Evolutionary conservation across 2,113 vertebrate genomes (phyloP), one percentile per base, ranked within the genome.

Genomic region (Alexandromys fortis): DNA sequence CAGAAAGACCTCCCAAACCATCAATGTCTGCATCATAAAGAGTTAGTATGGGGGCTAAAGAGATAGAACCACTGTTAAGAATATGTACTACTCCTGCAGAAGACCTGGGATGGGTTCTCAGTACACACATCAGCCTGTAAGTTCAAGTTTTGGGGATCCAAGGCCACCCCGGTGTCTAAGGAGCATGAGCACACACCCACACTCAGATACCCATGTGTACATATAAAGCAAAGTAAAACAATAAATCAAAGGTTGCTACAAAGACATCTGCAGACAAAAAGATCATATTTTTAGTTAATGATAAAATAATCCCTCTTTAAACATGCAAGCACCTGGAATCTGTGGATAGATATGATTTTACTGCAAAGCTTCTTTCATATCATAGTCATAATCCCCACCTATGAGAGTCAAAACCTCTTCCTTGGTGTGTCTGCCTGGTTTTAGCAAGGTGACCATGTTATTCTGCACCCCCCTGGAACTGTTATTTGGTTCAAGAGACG

Each of bases 251-350:
- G 16, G 9, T 67, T 67, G 28, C 63, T n/a, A 94, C 97, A 97
- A 97, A 97, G 97, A 96, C 95, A 96, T 11, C 1, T 42, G 35
- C 3, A 63, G 49, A 30, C 70, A 68, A 93, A 86, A 49, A 83
- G 94, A 2, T 76, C 35, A 0, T 28, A 0, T 38, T 93, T 86
- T 19, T 55, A 88, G 6, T 3, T 0, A 12, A 85, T 77, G 91
- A 96, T 70, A 93, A 94, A 93, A 63, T 89, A 82, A 45, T 47
- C 42, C 81, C 11, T 0, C 45, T 95, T 67, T 67, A 22, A 75
- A 85, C 38, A 95, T 81, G 91, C 91, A 88, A 87, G 47, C 11
- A 0, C 17, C 11, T 2, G 30, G 95, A 95, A 96, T 94, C 87
- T 96, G 83, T n/a, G n/a, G 49, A 2, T n/a, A 58, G 3, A 49